phyloP scores from a whole-genome alignment of 1,140 invertebrate genomes.

The Yoshiicerus persimilis region DNA sequence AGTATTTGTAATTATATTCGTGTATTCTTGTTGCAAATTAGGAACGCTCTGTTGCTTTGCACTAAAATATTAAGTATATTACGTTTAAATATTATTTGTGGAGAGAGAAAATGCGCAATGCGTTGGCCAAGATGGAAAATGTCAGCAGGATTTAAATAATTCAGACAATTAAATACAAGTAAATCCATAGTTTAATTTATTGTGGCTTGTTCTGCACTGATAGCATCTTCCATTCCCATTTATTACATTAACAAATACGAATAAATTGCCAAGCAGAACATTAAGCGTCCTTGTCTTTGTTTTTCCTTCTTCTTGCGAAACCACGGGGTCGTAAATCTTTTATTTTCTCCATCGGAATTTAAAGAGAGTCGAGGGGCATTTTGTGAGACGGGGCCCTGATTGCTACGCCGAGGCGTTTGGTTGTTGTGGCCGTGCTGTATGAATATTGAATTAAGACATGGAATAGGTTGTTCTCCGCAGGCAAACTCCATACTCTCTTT shows the following conservation, averaged over 20 bases:
- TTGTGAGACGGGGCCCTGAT: too few species aligned
- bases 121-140: not conserved
- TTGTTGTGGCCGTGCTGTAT: too few species aligned
- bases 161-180: not conserved
- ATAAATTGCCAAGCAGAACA: not conserved
- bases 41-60: too few species aligned
- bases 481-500: too few species aligned
- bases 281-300: not conserved
- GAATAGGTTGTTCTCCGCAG: too few species aligned
- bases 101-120: not conserved
- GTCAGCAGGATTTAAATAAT: not conserved
- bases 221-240: not conserved
- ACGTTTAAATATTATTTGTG: not conserved
- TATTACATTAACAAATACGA: not conserved
- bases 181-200: not conserved
- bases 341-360: too few species aligned
- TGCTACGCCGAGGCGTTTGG: too few species aligned
- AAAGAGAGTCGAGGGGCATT: too few species aligned
- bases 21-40: too few species aligned
- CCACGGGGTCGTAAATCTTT: not conserved
- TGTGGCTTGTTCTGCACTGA: not conserved
- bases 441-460: not conserved
- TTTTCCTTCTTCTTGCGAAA: not conserved
- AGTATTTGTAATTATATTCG: not conserved
- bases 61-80: not conserved